Base-by-base conservation (phyloP, 2,113 vertebrate species). In the Xenopus borealis region DNA sequence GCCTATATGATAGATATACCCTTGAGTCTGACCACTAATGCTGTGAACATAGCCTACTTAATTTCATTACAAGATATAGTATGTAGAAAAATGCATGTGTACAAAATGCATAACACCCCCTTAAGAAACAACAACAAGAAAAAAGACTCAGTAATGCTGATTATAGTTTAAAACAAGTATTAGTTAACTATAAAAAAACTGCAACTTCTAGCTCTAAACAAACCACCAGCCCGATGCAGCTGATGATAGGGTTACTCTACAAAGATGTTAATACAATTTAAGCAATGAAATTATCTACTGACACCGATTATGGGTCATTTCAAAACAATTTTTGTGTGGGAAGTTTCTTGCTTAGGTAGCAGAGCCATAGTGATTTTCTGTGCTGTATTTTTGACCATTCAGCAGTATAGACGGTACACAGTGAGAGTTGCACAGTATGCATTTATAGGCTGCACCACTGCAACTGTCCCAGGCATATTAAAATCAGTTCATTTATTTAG, bases 301-400 rank as follows among this genome's bases (percentile, higher is more conserved):
- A 40, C 57, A 19, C 55, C 45, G 40, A 33, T 16, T 19, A 18
- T n/a, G 40, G 33, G 53, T 19, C 9, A 44, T 10, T 13, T 40
- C 44, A 18, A 40, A 44, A 3, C 12, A 69, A 2, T 18, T 69
- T 20, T 16, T 53, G 33, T 33, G 9, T 18, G 30, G 57, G 12
- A 45, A 33, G 12, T 72, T 72, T 67, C 23, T 63, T 72, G 69
- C 70, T 23, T n/a, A 61, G 40, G 23, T n/a, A 30, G 70, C 58
- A 62, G 13, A 62, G 58, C 12, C 19, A 17, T 44, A 53, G 70
- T 62, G 23, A 72, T 72, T 72, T 50, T 64, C 16, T 40, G 30
- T 52, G 59, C 20, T 53, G 20, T 16, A 58, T 16, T 52, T 72
- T 62, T 72, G 18, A 52, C 20, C 7, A 64, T 62, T 72, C 70